These are phyloP conservation scores for Rostratula benghalensis DNA, from an alignment of 2,113 vertebrate species.

Conservation along the genomic window DNA sequence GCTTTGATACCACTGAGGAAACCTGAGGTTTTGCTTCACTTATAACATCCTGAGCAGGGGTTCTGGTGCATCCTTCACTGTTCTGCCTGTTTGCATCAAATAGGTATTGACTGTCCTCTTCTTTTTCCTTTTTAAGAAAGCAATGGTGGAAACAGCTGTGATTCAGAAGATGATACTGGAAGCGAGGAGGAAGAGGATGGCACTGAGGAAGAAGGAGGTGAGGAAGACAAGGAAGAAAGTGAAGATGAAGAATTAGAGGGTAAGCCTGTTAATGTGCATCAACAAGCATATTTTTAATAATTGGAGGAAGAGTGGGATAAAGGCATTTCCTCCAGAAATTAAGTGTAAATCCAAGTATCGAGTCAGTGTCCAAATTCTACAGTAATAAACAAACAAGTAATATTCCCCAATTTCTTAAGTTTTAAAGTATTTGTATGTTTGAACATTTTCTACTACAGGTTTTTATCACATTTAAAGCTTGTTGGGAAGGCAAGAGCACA, in stretches of 20 bases:
- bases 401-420: not conserved
- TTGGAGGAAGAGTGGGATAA: not conserved
- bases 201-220: constrained; percentile 73
- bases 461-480: not conserved
- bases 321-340: not conserved
- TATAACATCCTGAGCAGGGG: not conserved
- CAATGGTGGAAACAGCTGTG: constrained; percentile 71
- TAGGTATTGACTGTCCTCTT: not conserved
- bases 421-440: not conserved
- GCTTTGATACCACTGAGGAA: not conserved
- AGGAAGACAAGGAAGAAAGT: constrained; percentile 78
- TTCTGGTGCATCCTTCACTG: not conserved
- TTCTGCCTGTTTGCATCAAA: not conserved
- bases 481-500: not conserved
- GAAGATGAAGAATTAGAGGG: constrained; percentile 77
- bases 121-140: constrained; percentile 66
- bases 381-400: not conserved
- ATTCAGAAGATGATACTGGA: constrained; percentile 73
- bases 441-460: not conserved
- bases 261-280: not conserved
- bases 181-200: constrained; percentile 71
- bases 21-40: not conserved
- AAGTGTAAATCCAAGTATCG: not conserved
- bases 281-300: not conserved
- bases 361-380: not conserved